phyloP scores from a whole-genome alignment of 2,888 invertebrate species.

The Trachelus troglodyta region DNA sequence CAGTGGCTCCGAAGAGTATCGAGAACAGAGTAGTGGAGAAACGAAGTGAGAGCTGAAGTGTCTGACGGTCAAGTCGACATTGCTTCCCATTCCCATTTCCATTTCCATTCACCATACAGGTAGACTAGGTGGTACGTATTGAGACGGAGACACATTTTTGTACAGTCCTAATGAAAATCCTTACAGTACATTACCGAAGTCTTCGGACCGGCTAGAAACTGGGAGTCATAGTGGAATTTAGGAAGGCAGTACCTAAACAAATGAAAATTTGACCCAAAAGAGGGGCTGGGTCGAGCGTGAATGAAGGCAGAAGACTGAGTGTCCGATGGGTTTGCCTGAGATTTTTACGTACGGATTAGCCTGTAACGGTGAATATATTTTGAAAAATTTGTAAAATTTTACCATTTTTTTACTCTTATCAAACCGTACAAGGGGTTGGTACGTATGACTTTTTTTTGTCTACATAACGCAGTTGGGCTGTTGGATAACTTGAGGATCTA shows the following conservation, averaged over 20 bases:
- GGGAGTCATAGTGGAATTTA: constrained; percentile 22
- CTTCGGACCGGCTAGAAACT: constrained; percentile 1
- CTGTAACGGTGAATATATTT: background rate
- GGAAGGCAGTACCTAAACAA: background rate
- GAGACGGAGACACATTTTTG: constrained; percentile 35
- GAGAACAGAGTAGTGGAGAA: constrained; percentile 31
- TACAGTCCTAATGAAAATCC: constrained; percentile 35
- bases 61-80: constrained; percentile 26
- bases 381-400: too few relatives aligned
- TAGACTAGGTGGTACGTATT: constrained; percentile 35
- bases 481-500: background rate
- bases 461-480: too few relatives aligned
- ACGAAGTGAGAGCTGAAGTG: constrained; percentile 23
- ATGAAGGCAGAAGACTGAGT: background rate
- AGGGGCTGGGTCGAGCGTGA: background rate
- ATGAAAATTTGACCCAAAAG: background rate
- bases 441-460: too few relatives aligned
- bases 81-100: constrained; percentile 34
- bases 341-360: background rate
- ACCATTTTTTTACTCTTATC: too few relatives aligned
- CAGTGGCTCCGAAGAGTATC: constrained; percentile 10
- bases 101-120: constrained; percentile 46
- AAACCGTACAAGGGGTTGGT: too few relatives aligned
- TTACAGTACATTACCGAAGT: constrained; percentile 4
- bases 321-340: background rate